Evolutionary conservation across 2,888 invertebrate genomes (phyloP), one percentile per base, ranked within the genome.

Genomic region (Oscheius sp.): DNA sequence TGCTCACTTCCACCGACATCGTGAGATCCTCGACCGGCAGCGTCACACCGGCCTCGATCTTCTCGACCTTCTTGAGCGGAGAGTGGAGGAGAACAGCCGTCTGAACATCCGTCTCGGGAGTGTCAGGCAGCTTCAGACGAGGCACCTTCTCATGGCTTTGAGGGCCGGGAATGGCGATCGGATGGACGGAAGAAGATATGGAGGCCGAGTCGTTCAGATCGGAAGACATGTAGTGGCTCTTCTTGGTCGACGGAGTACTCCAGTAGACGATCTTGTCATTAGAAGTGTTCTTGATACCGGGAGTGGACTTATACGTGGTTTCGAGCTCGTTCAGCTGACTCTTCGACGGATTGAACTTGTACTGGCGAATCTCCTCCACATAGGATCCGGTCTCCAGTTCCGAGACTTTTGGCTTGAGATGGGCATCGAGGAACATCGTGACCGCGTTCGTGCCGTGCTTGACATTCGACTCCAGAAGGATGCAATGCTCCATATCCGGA

Each of bases 131-230:
- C 53, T 53, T 53, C 53, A 21, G 53, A 21, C 29, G 29, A 13
- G 53, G 29, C 7, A 53, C 53, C 10, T 53, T 53, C 29, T 11
- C 11, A 4, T 53, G n/a, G 11, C n/a, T 53, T 11, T 58, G 58
- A 11, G 58, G 58, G 1, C 58, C 58, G 5, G 62, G 62, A 13
- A 62, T 62, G 47, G 62, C 62, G 42, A 62, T 62, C 37, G 62
- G 42, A 62, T 62, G 62, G 47, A 62, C 62, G 13, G 42, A 35
- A 11, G 53, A 11, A 53, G 53, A 50, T 11, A 13, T 9, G 50
- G 13, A 50, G 11, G 11, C 57, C 57, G 57, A 13, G 57, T 10
- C 9, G 7, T 57, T 29, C 57, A 57, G 21, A 21, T 21, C 21
- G 7, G 57, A 29, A 9, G 57, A 9, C 57, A 57, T 33, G 35